These are phyloP conservation scores for Coracopsis vasa DNA, from an alignment of 2,113 vertebrate genomes.

Conservation along the genomic window DNA sequence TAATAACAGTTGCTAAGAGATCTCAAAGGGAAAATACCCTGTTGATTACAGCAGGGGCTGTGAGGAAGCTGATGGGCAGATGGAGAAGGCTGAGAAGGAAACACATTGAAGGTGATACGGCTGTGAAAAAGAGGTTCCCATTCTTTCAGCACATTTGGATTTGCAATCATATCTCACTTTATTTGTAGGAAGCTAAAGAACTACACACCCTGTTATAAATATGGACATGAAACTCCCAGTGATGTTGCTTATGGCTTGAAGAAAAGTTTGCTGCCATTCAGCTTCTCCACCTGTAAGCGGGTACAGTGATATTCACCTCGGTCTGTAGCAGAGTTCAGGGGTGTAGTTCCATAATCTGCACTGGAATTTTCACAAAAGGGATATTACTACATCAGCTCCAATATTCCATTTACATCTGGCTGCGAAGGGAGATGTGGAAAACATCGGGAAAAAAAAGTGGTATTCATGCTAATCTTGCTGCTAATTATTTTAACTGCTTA, in stretches of 20 bases:
- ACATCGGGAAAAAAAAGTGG: neutral
- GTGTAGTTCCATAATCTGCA: neutral
- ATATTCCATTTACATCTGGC: neutral
- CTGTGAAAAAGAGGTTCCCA: neutral
- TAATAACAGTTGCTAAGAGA: neutral
- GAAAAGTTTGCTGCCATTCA: neutral
- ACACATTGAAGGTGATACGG: neutral
- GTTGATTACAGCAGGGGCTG: neutral
- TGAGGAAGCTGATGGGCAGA: neutral
- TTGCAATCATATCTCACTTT: slow-evolving; percentile 6
- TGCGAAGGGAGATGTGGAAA: neutral
- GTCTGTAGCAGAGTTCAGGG: neutral
- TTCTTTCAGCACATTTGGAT: neutral
- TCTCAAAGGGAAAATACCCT: neutral
- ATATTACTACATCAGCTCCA: neutral
- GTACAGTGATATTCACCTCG: neutral
- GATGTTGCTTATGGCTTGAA: fast-evolving
- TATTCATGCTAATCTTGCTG: slow-evolving; percentile 37
- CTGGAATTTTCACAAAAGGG: neutral
- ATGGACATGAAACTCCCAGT: neutral
- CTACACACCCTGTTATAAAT: neutral
- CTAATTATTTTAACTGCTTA: slow-evolving; percentile 54
- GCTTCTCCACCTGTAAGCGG: neutral
- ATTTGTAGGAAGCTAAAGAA: neutral
- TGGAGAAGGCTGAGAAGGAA: neutral